Evolutionary conservation across 2,113 vertebrate genomes (phyloP), one percentile per base, ranked within the genome.

Genomic region (Brachypodius melanocephalos): DNA sequence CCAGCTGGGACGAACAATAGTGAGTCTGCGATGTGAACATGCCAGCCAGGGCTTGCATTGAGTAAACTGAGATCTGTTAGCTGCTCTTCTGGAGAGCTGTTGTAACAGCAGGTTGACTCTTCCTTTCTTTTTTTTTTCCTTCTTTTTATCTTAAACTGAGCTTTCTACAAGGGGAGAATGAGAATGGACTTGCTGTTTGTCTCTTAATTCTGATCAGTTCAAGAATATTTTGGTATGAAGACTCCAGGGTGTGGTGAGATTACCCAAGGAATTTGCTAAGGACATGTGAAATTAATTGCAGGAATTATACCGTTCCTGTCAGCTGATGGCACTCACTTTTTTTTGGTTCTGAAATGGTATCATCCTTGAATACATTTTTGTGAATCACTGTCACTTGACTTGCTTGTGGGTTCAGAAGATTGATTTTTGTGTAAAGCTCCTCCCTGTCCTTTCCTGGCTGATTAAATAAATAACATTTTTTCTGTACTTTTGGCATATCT

Each of bases 391-490:
- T 86, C 81, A 40, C 13, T 76, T 55, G 72, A 79, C 75, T 94
- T 89, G 46, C 43, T 55, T 62, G 16, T 57, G 45, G n/a, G 17
- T 87, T 92, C 49, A 58, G 61, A 74, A 86, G 31, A 52, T 21
- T 0, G 4, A 18, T 81, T 92, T 88, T 78, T 93, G 26, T 83
- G 25, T 89, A 17, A 58, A 73, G 54, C 10, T 88, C 9, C 28
- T 89, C 55, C 49, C 32, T 87, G 31, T 67, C 31, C 17, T 95
- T 87, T 36, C 24, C 57, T 63, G 40, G 5, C 28, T 75, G 52
- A 65, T 61, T 13, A 87, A 91, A 89, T 79, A 88, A 82, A 66
- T 71, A 94, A 71, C 12, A 54, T 89, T 93, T 96, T 96, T 82
- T 69, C 68, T 89, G 74, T 85, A 67, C 36, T 82, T 94, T 55